Conservation (phyloP, 2,113 vertebrate species). For the Piliocolobus tephrosceles region DNA sequence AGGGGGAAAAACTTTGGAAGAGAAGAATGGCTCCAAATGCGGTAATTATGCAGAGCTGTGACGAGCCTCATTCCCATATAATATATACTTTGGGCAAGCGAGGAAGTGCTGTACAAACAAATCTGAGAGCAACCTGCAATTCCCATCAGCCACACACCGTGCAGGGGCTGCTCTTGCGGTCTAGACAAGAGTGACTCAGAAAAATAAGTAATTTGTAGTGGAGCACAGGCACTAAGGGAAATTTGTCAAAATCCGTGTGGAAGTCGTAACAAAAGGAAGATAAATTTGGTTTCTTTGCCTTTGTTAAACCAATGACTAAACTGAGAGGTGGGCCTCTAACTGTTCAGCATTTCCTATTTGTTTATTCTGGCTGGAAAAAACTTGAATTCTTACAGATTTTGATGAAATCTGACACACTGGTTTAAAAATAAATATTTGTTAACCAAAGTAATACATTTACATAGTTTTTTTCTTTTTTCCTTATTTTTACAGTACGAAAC, state of each 20-base stretch:
- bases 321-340: neutral
- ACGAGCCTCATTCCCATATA: constrained; percentile 12
- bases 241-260: constrained; percentile 22
- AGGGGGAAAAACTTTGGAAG: neutral
- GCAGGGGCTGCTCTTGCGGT: neutral
- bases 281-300: constrained; percentile 44
- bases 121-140: constrained; percentile 47
- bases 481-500: neutral
- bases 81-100: neutral
- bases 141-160: neutral
- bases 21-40: constrained; percentile 75
- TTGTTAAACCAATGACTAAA: constrained; percentile 11
- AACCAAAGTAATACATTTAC: neutral
- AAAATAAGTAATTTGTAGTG: neutral
- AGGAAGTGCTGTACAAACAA: constrained; percentile 64
- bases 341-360: constrained; percentile 18
- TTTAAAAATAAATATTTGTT: neutral
- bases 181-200: neutral
- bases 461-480: neutral
- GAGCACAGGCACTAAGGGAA: neutral
- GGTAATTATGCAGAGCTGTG: constrained; percentile 42
- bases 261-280: constrained; percentile 34
- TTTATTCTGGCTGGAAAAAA: constrained; percentile 23
- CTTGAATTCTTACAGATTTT: neutral
- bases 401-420: neutral